A percentile compares a stretch with the other conserved stretches of the same genome.
These are phyloP conservation scores for Fundulus diaphanus DNA, from an alignment of 2,797 vertebrate species.

Conservation along the genomic window DNA sequence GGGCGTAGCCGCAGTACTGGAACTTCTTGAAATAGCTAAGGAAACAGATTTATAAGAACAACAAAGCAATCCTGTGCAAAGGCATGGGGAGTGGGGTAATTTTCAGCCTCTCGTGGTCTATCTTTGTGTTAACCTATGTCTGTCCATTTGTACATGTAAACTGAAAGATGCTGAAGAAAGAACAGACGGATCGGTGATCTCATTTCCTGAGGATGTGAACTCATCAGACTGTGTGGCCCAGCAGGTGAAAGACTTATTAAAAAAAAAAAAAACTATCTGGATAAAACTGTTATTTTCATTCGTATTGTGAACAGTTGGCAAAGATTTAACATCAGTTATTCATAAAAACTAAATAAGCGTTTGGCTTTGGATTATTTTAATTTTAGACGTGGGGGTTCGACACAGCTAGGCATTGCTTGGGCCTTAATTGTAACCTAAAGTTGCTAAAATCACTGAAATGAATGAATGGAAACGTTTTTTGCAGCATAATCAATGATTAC, in stretches of 20 bases:
- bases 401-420: not conserved
- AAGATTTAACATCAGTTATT: not conserved
- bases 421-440: not conserved
- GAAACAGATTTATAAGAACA: not conserved
- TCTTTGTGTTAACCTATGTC: not conserved
- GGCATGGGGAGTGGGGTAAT: not conserved
- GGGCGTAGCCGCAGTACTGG: conserved; percentile 96
- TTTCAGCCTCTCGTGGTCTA: not conserved
- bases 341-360: not conserved
- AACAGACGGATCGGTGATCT: not conserved
- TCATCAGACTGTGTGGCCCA: not conserved
- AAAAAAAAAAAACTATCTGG: not conserved
- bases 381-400: not conserved
- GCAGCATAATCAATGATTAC: not conserved
- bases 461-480: not conserved
- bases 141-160: not conserved
- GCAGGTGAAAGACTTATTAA: not conserved
- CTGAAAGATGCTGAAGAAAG: not conserved
- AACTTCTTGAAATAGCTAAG: conserved; percentile 97
- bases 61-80: not conserved
- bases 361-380: not conserved
- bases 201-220: not conserved
- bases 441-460: not conserved
- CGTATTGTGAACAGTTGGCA: not conserved
- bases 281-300: not conserved